These are phyloP conservation scores for Allygus modestus DNA, from an alignment of 2,888 invertebrate species.

Conservation along the genomic window DNA sequence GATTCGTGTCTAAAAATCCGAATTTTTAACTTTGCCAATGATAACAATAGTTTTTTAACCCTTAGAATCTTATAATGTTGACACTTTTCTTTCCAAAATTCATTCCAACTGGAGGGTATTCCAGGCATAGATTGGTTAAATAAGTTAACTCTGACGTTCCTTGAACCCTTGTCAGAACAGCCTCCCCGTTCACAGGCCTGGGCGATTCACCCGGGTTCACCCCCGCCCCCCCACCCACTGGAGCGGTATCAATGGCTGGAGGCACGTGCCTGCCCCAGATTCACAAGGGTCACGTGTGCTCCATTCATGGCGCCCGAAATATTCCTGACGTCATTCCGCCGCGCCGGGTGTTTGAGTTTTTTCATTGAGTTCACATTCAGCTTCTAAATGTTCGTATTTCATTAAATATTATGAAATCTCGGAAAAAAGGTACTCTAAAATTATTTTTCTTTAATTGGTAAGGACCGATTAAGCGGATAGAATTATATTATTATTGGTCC, in stretches of 20 bases:
- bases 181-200: background rate
- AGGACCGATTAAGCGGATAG: no score
- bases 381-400: no score
- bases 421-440: no score
- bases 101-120: constrained; percentile 1
- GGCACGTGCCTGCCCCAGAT: constrained; percentile 50
- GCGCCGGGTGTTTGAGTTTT: background rate
- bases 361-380: no score
- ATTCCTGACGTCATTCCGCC: constrained; percentile 37
- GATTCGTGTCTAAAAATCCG: no score
- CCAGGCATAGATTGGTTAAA: background rate
- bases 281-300: constrained; percentile 11
- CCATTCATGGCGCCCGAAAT: constrained; percentile 34
- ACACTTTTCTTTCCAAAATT: no score
- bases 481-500: no score
- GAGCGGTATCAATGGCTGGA: background rate
- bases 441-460: no score
- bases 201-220: background rate
- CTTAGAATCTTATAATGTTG: no score
- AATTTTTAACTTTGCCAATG: no score
- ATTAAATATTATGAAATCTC: no score
- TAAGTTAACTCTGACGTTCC: background rate
- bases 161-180: background rate
- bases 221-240: background rate
- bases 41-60: no score